Evolutionary conservation across 1,140 invertebrate species (phyloP).

Genomic region (Eufriesea mexicana): DNA sequence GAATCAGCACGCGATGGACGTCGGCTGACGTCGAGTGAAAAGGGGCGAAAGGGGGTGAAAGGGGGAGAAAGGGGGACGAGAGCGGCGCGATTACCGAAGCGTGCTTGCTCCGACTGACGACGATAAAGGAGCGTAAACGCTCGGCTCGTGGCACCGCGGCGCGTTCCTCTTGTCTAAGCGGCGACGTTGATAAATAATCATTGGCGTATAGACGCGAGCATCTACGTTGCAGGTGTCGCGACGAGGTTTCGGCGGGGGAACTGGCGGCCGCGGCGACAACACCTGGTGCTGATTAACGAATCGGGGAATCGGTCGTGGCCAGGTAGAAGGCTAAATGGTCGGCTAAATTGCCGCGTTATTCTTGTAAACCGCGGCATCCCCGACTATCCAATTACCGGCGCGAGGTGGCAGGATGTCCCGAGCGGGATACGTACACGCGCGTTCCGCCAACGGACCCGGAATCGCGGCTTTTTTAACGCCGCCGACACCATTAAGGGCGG

Average conservation of each 20-base stretch:
- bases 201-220: slow-evolving; percentile 60
- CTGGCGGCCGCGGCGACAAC: slow-evolving; percentile 36
- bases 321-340: slow-evolving; percentile 59
- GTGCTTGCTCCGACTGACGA: slow-evolving; percentile 32
- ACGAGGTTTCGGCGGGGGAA: slow-evolving; percentile 47
- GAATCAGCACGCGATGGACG: neutral
- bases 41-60: neutral
- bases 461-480: slow-evolving; percentile 46
- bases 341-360: slow-evolving; percentile 68
- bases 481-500: slow-evolving; percentile 61
- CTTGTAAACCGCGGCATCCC: slow-evolving; percentile 65
- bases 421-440: slow-evolving; percentile 40
- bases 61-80: neutral
- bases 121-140: slow-evolving; percentile 50
- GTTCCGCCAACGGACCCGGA: slow-evolving; percentile 36
- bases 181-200: slow-evolving; percentile 68
- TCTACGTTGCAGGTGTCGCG: slow-evolving; percentile 38
- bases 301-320: slow-evolving; percentile 63
- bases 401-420: slow-evolving; percentile 60
- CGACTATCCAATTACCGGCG: slow-evolving; percentile 66
- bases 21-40: too few relatives aligned
- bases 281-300: slow-evolving; percentile 70
- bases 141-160: neutral
- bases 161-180: slow-evolving; percentile 45
- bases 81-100: slow-evolving; percentile 29